These are phyloP conservation scores for Sphenopsis melanotis DNA, from an alignment of 2,797 vertebrate species.

Conservation along the genomic window DNA sequence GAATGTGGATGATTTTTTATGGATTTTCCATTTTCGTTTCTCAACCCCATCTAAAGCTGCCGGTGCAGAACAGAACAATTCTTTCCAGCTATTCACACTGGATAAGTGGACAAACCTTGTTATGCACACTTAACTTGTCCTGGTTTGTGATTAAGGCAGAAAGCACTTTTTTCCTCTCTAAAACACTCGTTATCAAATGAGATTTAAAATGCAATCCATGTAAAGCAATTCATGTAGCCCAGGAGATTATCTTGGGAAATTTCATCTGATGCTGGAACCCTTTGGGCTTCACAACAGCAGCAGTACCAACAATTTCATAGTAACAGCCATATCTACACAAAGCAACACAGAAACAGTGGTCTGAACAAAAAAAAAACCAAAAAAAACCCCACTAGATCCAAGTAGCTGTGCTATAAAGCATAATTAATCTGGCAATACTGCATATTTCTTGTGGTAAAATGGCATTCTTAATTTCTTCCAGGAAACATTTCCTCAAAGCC, in stretches of 20 bases:
- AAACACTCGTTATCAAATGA: background rate
- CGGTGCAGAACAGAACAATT: background rate
- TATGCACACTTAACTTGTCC: constrained; percentile 17
- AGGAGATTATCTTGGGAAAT: background rate
- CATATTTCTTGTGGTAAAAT: background rate
- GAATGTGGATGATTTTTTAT: background rate
- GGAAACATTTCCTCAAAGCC: background rate
- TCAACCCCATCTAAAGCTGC: background rate
- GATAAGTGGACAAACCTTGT: constrained; percentile 47
- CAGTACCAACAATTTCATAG: background rate
- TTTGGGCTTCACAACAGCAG: background rate
- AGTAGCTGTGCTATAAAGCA: background rate
- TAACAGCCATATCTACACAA: background rate
- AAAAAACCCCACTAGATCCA: background rate
- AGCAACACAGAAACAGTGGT: background rate
- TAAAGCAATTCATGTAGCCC: background rate
- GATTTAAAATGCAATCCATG: constrained; percentile 39
- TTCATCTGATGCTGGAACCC: background rate
- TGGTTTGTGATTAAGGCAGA: constrained; percentile 16
- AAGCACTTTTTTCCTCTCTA: background rate
- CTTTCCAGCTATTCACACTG: constrained; percentile 25
- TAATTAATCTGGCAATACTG: background rate
- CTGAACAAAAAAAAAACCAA: background rate
- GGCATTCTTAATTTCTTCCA: background rate
- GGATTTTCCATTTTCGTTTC: background rate